Evolutionary conservation across 2,888 invertebrate genomes (phyloP), one percentile per base, ranked within the genome.

Genomic region (Agrochola lota): DNA sequence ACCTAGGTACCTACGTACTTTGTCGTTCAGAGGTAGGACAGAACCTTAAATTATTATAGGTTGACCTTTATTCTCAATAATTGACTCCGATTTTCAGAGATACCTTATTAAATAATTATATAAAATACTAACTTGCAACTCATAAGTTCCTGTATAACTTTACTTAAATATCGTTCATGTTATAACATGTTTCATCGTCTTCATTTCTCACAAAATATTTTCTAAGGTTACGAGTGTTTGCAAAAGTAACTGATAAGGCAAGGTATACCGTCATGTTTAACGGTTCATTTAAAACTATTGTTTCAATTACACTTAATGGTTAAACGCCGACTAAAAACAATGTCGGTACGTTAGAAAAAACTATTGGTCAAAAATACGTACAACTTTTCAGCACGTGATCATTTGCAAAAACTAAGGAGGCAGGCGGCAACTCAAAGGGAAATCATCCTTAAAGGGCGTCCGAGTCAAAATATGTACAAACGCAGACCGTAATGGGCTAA

Each of bases 381-480:
- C 81, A 90, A 89, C 80, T 85, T 90, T 91, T 91, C 89, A 93
- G 92, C 94, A 94, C 94, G 93, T 94, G 94, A 94, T 93, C 78
- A 40, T 87, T 94, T 92, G 94, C 94, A 91, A 95, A 94, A 92
- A 92, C 84, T 84, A 83, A 89, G 85, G 84, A 85, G 94, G 92
- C 95, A 95, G 95, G 82, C 74, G 95, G 95, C 90, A 83, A 35
- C 73, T 93, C 94, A 96, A 96, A 96, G 93, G 66, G 57, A 82
- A 81, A 81, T 85, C 81, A 78, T 88, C 85, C 85, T 90, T 92
- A 95, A 92, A 93, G 94, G 91, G 88, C 81, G 83, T 83, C 64
- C 91, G 79, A 94, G 96, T 96, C 96, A 96, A 96, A 96, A 96
- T 95, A 96, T 96, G 95, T 96, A 95, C 95, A 95, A 95, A 94